Evolutionary conservation across 2,888 invertebrate genomes (phyloP).

Genomic region (Meliscaeva auricollis): DNA sequence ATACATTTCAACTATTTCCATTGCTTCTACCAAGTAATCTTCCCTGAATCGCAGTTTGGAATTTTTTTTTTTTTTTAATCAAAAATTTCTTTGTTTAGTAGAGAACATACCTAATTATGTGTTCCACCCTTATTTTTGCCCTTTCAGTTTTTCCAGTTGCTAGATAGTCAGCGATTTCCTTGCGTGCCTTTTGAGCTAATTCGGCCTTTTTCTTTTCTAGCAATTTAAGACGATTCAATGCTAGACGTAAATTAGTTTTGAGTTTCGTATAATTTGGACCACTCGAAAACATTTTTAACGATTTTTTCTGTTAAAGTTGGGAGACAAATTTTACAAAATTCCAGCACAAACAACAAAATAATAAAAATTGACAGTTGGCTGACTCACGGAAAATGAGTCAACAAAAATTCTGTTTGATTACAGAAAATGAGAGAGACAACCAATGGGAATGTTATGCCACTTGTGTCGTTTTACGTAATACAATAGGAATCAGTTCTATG

Average conservation of each 20-base stretch:
- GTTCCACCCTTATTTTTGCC: constrained; percentile 98
- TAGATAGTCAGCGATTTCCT: constrained; percentile 99
- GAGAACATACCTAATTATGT: constrained; percentile 91
- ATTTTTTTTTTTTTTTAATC: constrained; percentile 7
- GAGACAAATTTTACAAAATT: neutral
- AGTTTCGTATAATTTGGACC: constrained; percentile 97
- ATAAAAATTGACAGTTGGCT: constrained; percentile 62
- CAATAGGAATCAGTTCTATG: too few species aligned
- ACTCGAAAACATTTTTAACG: constrained; percentile 92
- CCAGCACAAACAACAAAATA: constrained; percentile 56
- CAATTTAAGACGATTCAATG: constrained; percentile 96
- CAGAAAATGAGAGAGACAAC: neutral
- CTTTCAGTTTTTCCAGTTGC: constrained; percentile 93
- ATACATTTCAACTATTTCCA: constrained; percentile 99
- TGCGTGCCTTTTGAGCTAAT: constrained; percentile 94
- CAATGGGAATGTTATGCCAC: neutral
- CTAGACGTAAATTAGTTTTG: constrained; percentile 97
- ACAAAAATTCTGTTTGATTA: constrained; percentile 53
- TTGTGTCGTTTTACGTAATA: too few species aligned
- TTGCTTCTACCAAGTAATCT: constrained; percentile 99
- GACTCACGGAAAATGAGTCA: constrained; percentile 67
- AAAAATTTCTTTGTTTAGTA: neutral
- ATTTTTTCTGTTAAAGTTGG: constrained; percentile 7
- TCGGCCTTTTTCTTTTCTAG: constrained; percentile 99
- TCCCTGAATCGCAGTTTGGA: constrained; percentile 86